Conservation (phyloP, 2,113 vertebrate species). For the Ptyas mucosa region DNA sequence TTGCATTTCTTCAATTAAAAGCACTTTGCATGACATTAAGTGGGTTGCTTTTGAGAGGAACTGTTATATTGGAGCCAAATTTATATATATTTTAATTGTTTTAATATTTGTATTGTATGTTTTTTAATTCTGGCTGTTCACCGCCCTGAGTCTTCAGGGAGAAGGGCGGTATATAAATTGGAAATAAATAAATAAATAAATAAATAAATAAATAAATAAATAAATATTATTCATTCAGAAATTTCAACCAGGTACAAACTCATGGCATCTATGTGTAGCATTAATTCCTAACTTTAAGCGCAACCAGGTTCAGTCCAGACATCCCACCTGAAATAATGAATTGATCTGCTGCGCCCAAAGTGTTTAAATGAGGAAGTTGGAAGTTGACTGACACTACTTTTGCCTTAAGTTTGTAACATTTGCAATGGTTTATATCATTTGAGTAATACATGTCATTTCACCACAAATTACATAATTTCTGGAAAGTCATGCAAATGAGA, state of each 20-base stretch:
- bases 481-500: neutral
- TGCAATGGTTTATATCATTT: neutral
- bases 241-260: neutral
- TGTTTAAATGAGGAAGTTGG: neutral
- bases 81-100: too few relatives aligned
- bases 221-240: neutral
- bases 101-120: too few relatives aligned
- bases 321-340: too few relatives aligned
- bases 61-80: too few relatives aligned
- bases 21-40: neutral
- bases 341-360: neutral
- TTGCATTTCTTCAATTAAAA: neutral
- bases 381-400: neutral
- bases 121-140: too few relatives aligned
- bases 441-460: neutral
- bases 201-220: too few relatives aligned
- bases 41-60: neutral
- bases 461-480: neutral
- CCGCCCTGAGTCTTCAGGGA: too few relatives aligned
- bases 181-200: too few relatives aligned
- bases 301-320: too few relatives aligned
- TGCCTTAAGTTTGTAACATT: neutral
- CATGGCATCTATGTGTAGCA: neutral
- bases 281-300: neutral
- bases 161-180: too few relatives aligned